Conservation (phyloP, 1,140 invertebrate genomes). For the Danaus plexippus region DNA sequence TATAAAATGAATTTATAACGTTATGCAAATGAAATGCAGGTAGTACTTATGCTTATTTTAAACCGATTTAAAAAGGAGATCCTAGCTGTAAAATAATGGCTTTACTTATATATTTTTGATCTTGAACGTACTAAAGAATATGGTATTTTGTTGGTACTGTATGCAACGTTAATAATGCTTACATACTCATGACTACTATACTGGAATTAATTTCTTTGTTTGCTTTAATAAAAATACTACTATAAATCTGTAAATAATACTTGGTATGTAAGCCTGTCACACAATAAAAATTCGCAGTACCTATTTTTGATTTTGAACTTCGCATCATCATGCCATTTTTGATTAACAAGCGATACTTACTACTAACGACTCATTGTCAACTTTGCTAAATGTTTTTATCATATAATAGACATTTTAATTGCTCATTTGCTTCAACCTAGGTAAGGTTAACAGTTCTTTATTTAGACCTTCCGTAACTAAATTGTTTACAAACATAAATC, state of each 20-base stretch:
- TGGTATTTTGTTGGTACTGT: no score
- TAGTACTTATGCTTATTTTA: slow-evolving; percentile 1
- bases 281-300: slow-evolving; percentile 12
- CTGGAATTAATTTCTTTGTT: no score
- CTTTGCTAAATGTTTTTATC: slow-evolving; percentile 41
- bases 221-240: no score
- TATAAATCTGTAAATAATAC: no score
- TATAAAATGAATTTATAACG: no score
- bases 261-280: no score
- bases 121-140: no score
- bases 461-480: no score
- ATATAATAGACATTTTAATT: not conserved
- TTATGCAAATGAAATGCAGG: no score
- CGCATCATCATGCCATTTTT: slow-evolving; percentile 39
- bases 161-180: not conserved
- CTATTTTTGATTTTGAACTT: slow-evolving; percentile 8
- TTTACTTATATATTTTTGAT: slow-evolving; percentile 4
- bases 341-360: slow-evolving; percentile 51
- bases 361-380: slow-evolving; percentile 62
- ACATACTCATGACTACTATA: not conserved
- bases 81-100: not conserved
- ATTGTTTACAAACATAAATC: no score
- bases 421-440: no score
- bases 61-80: slow-evolving; percentile 5
- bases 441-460: no score